Conservation (phyloP, 2,797 vertebrate species). For the Danio jaintianensis region DNA sequence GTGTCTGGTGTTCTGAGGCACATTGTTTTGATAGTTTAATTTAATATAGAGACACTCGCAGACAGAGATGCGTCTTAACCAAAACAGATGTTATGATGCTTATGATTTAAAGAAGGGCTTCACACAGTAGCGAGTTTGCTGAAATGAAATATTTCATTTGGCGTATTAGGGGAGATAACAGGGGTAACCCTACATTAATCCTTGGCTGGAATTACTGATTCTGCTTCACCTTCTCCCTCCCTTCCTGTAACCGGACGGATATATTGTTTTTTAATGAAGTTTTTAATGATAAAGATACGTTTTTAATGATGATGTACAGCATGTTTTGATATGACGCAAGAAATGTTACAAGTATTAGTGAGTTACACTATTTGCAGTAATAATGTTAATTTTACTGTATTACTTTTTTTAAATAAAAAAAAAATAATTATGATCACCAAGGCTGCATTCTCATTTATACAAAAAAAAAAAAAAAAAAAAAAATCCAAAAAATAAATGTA, state of each 20-base stretch:
- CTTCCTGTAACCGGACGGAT: not conserved
- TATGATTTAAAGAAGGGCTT: not conserved
- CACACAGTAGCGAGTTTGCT: not conserved
- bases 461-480: too few species aligned
- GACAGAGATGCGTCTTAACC: not conserved
- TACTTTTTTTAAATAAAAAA: too few species aligned
- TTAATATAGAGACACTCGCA: slow-evolving; percentile 1
- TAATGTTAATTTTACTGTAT: too few species aligned
- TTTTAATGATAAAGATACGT: too few species aligned
- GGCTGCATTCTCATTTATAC: too few species aligned
- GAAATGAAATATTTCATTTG: not conserved
- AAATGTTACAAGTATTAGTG: too few species aligned
- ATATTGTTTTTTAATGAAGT: not conserved
- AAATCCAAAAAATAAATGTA: too few species aligned
- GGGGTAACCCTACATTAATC: not conserved
- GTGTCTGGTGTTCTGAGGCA: slow-evolving; percentile 1
- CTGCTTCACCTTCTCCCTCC: not conserved
- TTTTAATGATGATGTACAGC: too few species aligned
- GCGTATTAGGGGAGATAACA: slow-evolving; percentile 2
- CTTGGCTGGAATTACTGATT: not conserved
- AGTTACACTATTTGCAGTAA: too few species aligned
- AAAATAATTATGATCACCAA: too few species aligned
- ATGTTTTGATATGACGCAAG: not conserved
- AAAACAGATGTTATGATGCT: not conserved
- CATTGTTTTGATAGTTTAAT: slow-evolving; percentile 14